Conservation (phyloP, 2,113 vertebrate species). For the Ameiurus melas region DNA sequence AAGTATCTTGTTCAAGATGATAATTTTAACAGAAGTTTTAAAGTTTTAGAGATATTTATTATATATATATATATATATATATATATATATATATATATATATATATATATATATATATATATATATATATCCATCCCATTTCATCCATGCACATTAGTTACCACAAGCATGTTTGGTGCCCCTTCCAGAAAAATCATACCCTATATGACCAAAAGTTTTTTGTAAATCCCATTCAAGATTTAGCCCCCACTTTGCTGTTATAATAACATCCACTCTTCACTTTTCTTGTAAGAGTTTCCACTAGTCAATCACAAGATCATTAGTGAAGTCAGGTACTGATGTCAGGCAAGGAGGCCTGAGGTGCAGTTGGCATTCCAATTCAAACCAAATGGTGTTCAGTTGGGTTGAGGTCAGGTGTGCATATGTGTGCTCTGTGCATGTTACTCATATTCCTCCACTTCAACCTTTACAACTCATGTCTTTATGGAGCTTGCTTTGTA, state of each 20-base stretch:
- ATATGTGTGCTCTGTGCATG: no score
- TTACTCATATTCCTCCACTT: neutral
- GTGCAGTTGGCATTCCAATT: neutral
- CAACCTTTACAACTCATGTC: neutral
- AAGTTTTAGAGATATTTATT: no score
- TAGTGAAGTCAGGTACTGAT: neutral
- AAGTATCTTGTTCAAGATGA: neutral
- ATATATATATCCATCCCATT: neutral
- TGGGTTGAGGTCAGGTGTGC: neutral
- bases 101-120: no score
- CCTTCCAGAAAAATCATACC: neutral
- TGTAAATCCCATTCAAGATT: neutral
- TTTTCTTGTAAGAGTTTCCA: neutral
- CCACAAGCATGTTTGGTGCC: neutral
- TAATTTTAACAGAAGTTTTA: neutral
- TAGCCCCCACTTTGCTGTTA: neutral
- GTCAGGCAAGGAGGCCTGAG: neutral
- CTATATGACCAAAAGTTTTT: neutral
- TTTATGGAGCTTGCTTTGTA: neutral
- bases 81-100: no score
- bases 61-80: no score
- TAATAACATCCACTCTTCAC: no score
- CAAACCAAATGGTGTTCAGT: neutral
- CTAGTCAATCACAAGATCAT: neutral
- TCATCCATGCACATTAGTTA: neutral